Evolutionary conservation across 2,113 vertebrate genomes (phyloP), one percentile per base, ranked within the genome.

Genomic region (Thamnaconus septentrionalis): DNA sequence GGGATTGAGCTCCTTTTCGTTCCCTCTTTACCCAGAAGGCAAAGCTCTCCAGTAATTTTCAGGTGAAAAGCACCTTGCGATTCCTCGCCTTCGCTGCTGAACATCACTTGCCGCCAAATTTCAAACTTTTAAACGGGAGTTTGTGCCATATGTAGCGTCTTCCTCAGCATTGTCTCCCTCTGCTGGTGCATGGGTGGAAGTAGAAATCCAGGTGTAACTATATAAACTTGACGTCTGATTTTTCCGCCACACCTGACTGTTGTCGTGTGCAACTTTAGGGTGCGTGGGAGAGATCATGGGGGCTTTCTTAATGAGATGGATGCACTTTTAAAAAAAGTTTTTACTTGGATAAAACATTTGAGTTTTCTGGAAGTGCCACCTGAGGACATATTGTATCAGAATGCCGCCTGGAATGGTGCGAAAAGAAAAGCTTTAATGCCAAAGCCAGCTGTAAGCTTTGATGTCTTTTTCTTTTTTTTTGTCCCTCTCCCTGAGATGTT

Each of bases 121-220:
- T 9, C 39, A 55, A 80, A 80, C 47, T 73, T 78, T 78, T 64
- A 1, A 59, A 42, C 9, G 31, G 2, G 5, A 7, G 51, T 6
- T 31, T 41, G 48, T 6, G 53, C 9, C 47, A 57, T 71, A 43
- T 3, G 50, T 7, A 5, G 39, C 0, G 3, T 31, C 18, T 52
- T 52, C 3, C 7, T 31, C 4, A 53, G 49, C 63, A 68, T 66
- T 86, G 82, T 82, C 75, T 64, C 86, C 83, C 75, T 76, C 88
- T 86, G 63, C 69, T 84, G 88, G 73, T 57, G 1, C 3, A 43
- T 57, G 0, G 0, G 7, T 40, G 6, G 18, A 63, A 80, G 58
- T 78, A 49, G 78, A 82, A 31, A 3, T 46, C 1, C 18, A 31
- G 18, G 18, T 31, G 18, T 31, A 31, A 31, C 18, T 31, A 31